These are phyloP conservation scores for Trematomus bernacchii DNA, from an alignment of 2,797 vertebrate genomes.

Conservation along the genomic window DNA sequence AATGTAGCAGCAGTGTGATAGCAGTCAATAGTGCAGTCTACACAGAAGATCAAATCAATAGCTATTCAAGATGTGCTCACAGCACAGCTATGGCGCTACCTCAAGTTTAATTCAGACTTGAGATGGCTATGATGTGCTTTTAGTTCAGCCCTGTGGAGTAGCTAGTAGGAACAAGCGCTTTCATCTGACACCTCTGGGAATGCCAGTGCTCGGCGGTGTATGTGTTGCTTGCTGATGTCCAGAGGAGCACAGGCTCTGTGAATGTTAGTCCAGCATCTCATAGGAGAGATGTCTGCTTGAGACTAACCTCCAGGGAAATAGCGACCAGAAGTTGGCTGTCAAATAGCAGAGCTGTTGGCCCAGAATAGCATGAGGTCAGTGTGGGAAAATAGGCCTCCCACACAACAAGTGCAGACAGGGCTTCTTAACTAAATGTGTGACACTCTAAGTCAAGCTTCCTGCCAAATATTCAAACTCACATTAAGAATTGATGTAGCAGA, in stretches of 20 bases:
- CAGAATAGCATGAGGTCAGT: slow-evolving; percentile 71
- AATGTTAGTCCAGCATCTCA: slow-evolving; percentile 55
- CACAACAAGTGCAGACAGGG: slow-evolving; percentile 55
- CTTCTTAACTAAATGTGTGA: slow-evolving; percentile 62
- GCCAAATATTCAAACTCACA: slow-evolving; percentile 53
- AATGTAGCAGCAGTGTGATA: slow-evolving; percentile 25
- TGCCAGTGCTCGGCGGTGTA: slow-evolving; percentile 46
- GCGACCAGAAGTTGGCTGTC: slow-evolving; percentile 78
- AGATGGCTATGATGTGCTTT: slow-evolving; percentile 51
- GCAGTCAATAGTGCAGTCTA: slow-evolving; percentile 24
- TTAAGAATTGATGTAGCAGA: slow-evolving; percentile 50
- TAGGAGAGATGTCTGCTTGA: slow-evolving; percentile 67
- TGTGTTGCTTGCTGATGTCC: slow-evolving; percentile 58
- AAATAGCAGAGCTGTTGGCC: slow-evolving; percentile 67
- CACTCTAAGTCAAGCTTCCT: slow-evolving; percentile 43
- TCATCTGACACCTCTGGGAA: slow-evolving; percentile 67
- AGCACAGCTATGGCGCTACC: slow-evolving; percentile 4
- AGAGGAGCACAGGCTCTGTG: slow-evolving; percentile 55
- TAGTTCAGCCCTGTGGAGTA: slow-evolving; percentile 46
- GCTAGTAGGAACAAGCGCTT: slow-evolving; percentile 52
- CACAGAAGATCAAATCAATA: slow-evolving; percentile 31
- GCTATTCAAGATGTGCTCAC: slow-evolving; percentile 8
- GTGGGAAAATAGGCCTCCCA: slow-evolving; percentile 68
- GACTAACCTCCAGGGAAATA: slow-evolving; percentile 69
- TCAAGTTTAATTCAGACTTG: slow-evolving; percentile 43